Conservation (phyloP, 92 coral and sea anemone species). For the Parazoanthus darwini region DNA sequence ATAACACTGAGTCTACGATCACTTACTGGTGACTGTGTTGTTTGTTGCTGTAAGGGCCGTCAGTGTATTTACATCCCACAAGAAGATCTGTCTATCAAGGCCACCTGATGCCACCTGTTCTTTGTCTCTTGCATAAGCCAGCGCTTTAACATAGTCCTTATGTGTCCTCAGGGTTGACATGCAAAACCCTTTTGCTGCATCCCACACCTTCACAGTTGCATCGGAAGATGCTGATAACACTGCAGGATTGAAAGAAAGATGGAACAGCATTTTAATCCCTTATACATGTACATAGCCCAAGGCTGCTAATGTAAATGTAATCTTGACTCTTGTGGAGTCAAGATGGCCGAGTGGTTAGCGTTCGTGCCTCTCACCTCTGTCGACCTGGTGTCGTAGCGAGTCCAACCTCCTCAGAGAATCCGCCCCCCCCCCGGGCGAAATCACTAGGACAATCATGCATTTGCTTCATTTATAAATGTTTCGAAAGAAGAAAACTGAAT, state of each 20-base stretch:
- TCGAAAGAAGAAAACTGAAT: no score
- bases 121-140: constrained; percentile 88
- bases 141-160: constrained; percentile 92
- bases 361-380: no score
- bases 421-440: no score
- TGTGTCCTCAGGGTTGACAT: constrained; percentile 96
- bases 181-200: constrained; percentile 82
- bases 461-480: no score
- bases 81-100: constrained; percentile 88
- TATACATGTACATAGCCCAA: no score
- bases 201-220: constrained; percentile 96
- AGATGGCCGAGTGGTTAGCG: no score
- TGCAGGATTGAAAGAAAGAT: constrained; percentile 10
- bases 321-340: not conserved
- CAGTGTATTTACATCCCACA: constrained; percentile 97
- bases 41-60: constrained; percentile 96
- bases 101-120: constrained; percentile 98
- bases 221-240: constrained; percentile 98
- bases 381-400: no score
- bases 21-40: constrained; percentile 96
- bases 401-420: no score
- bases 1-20: not conserved
- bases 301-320: not conserved
- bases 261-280: not conserved
- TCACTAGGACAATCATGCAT: no score